Base-by-base conservation (phyloP, 2,888 invertebrate genomes). In the Patella caerulea region DNA sequence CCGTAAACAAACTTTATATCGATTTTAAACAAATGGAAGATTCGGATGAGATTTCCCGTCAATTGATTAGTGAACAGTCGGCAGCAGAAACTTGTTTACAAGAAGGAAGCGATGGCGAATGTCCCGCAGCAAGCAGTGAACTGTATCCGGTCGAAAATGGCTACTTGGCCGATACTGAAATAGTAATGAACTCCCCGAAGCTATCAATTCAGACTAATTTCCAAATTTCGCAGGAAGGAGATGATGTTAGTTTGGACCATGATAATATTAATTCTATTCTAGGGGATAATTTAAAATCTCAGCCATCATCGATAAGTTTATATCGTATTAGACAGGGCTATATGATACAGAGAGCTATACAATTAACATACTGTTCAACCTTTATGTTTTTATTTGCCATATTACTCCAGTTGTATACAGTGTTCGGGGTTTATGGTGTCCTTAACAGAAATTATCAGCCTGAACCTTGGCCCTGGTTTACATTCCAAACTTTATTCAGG, bases 401-500 rank as follows among this genome's bases (percentile, higher is more conserved):
- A 81, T 84, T 93, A 29, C 91, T 93, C 19, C 93, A 93, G 81
- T 88, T 93, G 34, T 92, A 92, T 78, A 92, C 93, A 75, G 91
- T 93, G 81, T 93, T 93, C 83, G 93, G 93, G 75, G 92, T 93
- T 70, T 93, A 93, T 78, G 93, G 93, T 3, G 86, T 91, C 45
- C 84, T 90, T 71, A 87, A 89, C 74, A 80, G 79, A 71, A 79
- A 84, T 87, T 89, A 78, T 85, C 71, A 81, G 45, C 84, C 91
- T 56, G 91, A 92, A 74, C 92, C 93, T 14, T 93, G 93, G 93
- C 93, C 93, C 0, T 94, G 94, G 94, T 91, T 94, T 73, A 86
- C 92, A 52, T 93, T 93, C 84, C 93, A 94, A 85, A 93, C 94
- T 4, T 84, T 85, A 5, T 82, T 78, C 77, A 86, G 87, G 88